Evolutionary conservation across 1,140 invertebrate genomes (phyloP).

Genomic region (Trachymyrmex cornetzi): DNA sequence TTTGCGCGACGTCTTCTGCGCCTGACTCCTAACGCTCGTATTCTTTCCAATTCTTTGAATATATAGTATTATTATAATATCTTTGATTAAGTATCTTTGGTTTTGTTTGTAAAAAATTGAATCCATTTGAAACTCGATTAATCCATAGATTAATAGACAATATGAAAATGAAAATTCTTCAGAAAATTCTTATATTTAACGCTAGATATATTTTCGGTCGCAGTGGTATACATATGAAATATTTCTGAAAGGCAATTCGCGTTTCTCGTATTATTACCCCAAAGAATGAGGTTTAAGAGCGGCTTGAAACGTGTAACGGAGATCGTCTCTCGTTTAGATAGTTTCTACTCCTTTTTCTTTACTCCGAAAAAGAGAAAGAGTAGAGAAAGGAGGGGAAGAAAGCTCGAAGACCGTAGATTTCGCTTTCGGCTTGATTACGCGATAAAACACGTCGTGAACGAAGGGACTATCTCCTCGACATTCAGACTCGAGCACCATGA

Average conservation of each 20-base stretch:
- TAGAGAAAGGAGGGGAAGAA: too few relatives aligned
- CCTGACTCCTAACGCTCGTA: too few relatives aligned
- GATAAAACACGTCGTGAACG: constrained; percentile 61
- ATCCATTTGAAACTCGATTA: not conserved
- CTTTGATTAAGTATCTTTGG: not conserved
- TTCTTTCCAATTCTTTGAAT: too few relatives aligned
- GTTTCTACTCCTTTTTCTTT: not conserved
- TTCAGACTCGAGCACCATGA: constrained; percentile 29
- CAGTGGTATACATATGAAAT: not conserved
- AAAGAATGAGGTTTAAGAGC: constrained; percentile 9
- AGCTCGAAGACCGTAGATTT: constrained; percentile 48
- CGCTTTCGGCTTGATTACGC: constrained; percentile 61
- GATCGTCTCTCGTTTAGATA: constrained; percentile 10
- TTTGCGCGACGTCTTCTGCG: too few relatives aligned
- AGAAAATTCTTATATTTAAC: not conserved
- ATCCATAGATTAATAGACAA: not conserved
- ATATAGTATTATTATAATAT: too few relatives aligned
- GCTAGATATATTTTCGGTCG: not conserved
- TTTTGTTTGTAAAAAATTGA: not conserved
- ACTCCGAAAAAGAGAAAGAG: not conserved
- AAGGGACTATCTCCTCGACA: constrained; percentile 42
- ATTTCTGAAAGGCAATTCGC: not conserved
- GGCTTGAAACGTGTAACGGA: constrained; percentile 13
- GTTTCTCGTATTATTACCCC: constrained; percentile 30
- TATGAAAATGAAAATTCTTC: not conserved